Evolutionary conservation across 2,797 vertebrate genomes (phyloP), one percentile per base, ranked within the genome.

Genomic region (Psittacula derbiana): DNA sequence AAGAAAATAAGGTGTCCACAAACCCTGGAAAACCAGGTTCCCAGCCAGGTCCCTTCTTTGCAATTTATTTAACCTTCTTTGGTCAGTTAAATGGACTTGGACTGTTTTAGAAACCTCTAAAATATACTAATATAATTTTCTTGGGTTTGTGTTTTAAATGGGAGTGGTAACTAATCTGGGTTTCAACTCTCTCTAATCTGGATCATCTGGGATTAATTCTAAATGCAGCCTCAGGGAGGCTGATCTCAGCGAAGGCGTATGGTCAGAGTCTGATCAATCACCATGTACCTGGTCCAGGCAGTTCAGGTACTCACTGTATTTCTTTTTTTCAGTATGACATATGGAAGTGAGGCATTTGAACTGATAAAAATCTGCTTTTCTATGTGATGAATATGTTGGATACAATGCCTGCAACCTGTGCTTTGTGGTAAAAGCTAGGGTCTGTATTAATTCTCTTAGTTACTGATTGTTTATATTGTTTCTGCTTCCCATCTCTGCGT

Each of bases 251-350:
- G 23, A 31, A 71, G 53, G 20, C 2, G 3, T 8, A 16, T 86
- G 64, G 12, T 47, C 67, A 44, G 72, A 53, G 12, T 27, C 44
- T 0, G 2, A 24, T 38, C 0, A 0, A 40, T 64, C 8, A 8
- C n/a, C 13, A 4, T 4, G 14, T 82, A 65, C 71, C 30, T 46
- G 49, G 27, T 28, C 7, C 52, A 75, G 71, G 31, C 1, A 0
- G 44, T 57, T 73, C 58, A n/a, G 14, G 43, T 33, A n/a, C 20
- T 55, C 65, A 27, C 38, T 33, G 14, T 25, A 4, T 3, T 31
- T 33, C 79, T 83, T 64, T 30, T 33, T 79, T 83, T 64, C 28
- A 3, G 8, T 23, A 12, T 38, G 58, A 31, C 40, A 21, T 24
- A 43, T n/a, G 28, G 38, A 88, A 80, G 6, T 30, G 23, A 74